phyloP scores from a whole-genome alignment of 2,888 invertebrate species.

The Heteromyza rotundicornis region DNA sequence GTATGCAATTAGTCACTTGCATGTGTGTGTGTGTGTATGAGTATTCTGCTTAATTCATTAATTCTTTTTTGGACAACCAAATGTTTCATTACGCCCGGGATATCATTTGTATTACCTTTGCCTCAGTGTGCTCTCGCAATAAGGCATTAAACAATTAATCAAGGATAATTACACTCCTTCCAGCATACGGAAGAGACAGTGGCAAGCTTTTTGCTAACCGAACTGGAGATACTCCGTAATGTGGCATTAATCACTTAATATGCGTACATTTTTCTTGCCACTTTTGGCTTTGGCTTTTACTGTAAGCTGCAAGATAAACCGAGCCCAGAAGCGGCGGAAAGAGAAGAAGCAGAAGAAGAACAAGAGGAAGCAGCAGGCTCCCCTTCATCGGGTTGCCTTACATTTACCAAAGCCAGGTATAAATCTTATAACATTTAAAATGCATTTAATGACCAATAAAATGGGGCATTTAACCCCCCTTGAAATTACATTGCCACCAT shows the following conservation, averaged over 20 bases:
- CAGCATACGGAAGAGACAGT: neutral
- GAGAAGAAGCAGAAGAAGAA: too few relatives aligned
- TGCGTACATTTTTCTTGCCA: conserved; percentile 20
- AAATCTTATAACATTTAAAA: conserved; percentile 1
- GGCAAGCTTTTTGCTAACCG: neutral
- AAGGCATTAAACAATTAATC: conserved; percentile 52
- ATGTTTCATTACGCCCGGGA: conserved; percentile 33
- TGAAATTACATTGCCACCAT: neutral
- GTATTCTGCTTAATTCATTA: neutral
- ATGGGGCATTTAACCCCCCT: neutral
- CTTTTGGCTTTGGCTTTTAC: neutral
- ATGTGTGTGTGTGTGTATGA: neutral
- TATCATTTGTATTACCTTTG: conserved; percentile 9
- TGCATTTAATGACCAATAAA: conserved; percentile 10
- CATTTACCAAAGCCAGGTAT: too few relatives aligned
- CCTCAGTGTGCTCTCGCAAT: neutral
- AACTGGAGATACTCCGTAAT: conserved; percentile 12
- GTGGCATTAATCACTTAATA: conserved; percentile 34
- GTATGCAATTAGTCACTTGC: conserved; percentile 3
- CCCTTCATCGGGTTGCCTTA: neutral
- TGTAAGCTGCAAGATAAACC: too few relatives aligned
- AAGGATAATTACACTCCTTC: conserved; percentile 49
- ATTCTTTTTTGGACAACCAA: conserved; percentile 12
- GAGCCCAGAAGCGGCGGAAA: too few relatives aligned
- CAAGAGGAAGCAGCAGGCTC: too few relatives aligned